A percentile compares a stretch with the other conserved stretches of the same genome.
Evolutionary conservation across 2,888 invertebrate species (phyloP).

Genomic region (Amblyjoppa proteus): DNA sequence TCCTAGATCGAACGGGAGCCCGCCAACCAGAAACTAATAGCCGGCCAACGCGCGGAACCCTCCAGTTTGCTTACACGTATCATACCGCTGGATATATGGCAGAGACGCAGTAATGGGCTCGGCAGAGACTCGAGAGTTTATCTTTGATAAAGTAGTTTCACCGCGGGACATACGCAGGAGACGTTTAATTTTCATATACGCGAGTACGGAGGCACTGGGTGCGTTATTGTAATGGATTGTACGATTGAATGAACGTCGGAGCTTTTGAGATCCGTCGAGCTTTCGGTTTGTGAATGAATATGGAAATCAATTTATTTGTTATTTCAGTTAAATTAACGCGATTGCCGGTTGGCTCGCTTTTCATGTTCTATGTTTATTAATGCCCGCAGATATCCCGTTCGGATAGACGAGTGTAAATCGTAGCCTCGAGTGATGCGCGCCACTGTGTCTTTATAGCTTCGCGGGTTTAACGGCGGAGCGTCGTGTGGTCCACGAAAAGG

Average conservation of each 20-base stretch:
- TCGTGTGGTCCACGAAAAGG: slow-evolving; percentile 56
- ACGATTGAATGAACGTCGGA: slow-evolving; percentile 14
- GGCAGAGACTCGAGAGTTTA: slow-evolving; percentile 47
- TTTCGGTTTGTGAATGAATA: not conserved
- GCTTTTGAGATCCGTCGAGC: not conserved
- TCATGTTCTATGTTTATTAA: slow-evolving; percentile 35
- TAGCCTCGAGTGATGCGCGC: slow-evolving; percentile 43
- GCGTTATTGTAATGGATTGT: slow-evolving; percentile 34
- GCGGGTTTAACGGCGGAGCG: slow-evolving; percentile 52
- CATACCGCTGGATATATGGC: slow-evolving; percentile 23
- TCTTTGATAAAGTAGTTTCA: slow-evolving; percentile 60
- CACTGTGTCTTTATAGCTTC: slow-evolving; percentile 51
- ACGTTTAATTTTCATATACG: slow-evolving; percentile 9
- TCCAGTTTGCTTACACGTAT: slow-evolving; percentile 45
- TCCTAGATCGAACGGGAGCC: slow-evolving; percentile 76
- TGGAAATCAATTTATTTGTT: slow-evolving; percentile 1
- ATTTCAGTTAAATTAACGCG: not conserved
- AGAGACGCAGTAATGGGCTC: slow-evolving; percentile 17
- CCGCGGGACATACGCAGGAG: slow-evolving; percentile 29
- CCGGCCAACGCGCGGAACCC: slow-evolving; percentile 54
- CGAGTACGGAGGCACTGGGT: not conserved
- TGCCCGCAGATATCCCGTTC: slow-evolving; percentile 46
- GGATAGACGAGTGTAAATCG: slow-evolving; percentile 36
- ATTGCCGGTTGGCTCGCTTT: not conserved
- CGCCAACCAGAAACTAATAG: slow-evolving; percentile 73